Evolutionary conservation across 30 jellyfish, hydroid and myxozoan species (phyloP).

Genomic region (Rhopilema esculentum): DNA sequence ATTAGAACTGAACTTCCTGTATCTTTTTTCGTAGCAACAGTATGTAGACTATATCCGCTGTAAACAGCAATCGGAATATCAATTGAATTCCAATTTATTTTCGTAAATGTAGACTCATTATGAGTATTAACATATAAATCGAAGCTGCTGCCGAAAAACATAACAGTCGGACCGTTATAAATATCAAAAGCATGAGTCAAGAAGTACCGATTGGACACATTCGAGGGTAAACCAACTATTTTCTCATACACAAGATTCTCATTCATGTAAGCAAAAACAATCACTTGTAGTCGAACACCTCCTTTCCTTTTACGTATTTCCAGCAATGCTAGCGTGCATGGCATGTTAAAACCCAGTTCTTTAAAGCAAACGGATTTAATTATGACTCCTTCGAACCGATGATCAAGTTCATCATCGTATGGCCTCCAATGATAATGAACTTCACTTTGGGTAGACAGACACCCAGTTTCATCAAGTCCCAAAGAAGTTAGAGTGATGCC

Average conservation of each 20-base stretch:
- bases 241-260: background rate
- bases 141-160: background rate
- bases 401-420: too few relatives aligned
- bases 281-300: background rate
- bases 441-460: background rate
- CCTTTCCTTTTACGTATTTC: background rate
- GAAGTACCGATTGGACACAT: background rate
- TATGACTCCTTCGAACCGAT: background rate
- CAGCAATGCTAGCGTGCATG: conserved; percentile 1
- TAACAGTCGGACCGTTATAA: conserved; percentile 16
- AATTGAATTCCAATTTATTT: background rate
- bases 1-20: background rate
- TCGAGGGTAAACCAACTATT: background rate
- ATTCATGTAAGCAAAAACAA: background rate
- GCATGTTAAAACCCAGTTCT: conserved; percentile 11
- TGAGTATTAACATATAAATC: background rate
- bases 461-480: background rate
- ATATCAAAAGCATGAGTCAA: background rate
- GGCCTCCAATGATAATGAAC: too few relatives aligned
- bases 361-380: background rate
- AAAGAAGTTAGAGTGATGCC: background rate
- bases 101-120: background rate
- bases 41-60: background rate
- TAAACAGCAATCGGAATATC: background rate
- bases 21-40: background rate